A percentile compares a stretch with the other conserved stretches of the same genome.
Conservation (phyloP, 2,113 vertebrate genomes). For the Glaucomys volans region DNA sequence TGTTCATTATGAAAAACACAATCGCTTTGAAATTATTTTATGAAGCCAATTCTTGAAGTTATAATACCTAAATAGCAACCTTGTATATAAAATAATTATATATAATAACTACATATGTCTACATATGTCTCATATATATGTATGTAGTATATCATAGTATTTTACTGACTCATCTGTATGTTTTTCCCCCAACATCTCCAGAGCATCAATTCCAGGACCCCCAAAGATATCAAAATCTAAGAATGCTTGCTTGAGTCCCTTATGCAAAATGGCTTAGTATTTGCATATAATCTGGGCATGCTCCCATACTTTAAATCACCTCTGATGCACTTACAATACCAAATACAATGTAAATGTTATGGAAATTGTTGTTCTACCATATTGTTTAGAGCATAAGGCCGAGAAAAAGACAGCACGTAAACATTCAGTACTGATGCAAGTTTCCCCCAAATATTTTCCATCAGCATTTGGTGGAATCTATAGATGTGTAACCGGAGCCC, state of each 20-base stretch:
- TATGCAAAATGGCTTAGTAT: background rate
- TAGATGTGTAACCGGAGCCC: too few relatives aligned
- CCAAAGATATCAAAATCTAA: background rate
- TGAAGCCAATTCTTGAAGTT: background rate
- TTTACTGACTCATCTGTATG: background rate
- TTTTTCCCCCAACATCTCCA: background rate
- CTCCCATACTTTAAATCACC: background rate
- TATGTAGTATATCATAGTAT: too few relatives aligned
- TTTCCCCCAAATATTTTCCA: background rate
- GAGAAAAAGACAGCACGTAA: too few relatives aligned
- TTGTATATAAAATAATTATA: background rate
- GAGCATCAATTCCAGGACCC: background rate
- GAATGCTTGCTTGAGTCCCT: background rate
- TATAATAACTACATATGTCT: too few relatives aligned
- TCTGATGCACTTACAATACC: background rate
- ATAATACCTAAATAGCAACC: background rate
- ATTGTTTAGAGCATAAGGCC: background rate
- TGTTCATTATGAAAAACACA: background rate
- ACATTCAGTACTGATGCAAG: background rate
- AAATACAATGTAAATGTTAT: background rate
- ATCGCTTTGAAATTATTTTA: constrained; percentile 16
- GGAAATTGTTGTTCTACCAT: background rate
- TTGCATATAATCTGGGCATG: background rate
- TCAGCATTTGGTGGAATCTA: background rate
- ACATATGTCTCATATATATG: too few relatives aligned